Evolutionary conservation across 2,113 vertebrate species (phyloP).

Genomic region (Myxocyprinus asiaticus): DNA sequence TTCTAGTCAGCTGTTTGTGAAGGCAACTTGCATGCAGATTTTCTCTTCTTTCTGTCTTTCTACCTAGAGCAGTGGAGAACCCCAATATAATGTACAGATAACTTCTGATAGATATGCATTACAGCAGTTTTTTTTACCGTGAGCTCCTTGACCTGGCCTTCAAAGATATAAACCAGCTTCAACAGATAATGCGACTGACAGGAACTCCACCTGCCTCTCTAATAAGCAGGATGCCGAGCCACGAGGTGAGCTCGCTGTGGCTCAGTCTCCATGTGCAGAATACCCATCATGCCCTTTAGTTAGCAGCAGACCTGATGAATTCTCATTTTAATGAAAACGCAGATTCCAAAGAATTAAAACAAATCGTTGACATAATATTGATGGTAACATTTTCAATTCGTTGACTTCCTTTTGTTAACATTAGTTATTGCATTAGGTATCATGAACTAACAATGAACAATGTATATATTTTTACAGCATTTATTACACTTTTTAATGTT

Average conservation of each 20-base stretch:
- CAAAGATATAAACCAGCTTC: conserved; percentile 99
- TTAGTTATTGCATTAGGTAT: too few species aligned
- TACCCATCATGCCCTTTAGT: conserved; percentile 11
- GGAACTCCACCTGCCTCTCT: conserved; percentile 96
- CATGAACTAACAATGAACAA: too few species aligned
- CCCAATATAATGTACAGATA: conserved; percentile 18
- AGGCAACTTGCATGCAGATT: conserved; percentile 39
- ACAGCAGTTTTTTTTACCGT: conserved; percentile 74
- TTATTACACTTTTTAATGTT: too few species aligned
- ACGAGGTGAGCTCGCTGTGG: conserved; percentile 88
- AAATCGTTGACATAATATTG: too few species aligned
- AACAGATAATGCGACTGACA: conserved; percentile 99
- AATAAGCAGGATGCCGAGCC: conserved; percentile 99
- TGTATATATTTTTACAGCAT: too few species aligned
- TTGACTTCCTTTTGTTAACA: too few species aligned
- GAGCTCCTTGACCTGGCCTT: conserved; percentile 93
- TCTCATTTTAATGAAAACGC: too few species aligned
- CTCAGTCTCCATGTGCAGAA: conserved; percentile 19
- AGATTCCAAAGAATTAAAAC: too few species aligned
- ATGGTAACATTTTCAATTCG: too few species aligned
- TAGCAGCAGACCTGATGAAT: not conserved
- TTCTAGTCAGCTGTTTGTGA: conserved; percentile 35
- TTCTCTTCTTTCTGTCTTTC: conserved; percentile 33
- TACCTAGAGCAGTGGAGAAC: conserved; percentile 37
- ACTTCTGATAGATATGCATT: conserved; percentile 57